phyloP scores from a whole-genome alignment of 2,797 vertebrate species.

The Anguilla pacifica region DNA sequence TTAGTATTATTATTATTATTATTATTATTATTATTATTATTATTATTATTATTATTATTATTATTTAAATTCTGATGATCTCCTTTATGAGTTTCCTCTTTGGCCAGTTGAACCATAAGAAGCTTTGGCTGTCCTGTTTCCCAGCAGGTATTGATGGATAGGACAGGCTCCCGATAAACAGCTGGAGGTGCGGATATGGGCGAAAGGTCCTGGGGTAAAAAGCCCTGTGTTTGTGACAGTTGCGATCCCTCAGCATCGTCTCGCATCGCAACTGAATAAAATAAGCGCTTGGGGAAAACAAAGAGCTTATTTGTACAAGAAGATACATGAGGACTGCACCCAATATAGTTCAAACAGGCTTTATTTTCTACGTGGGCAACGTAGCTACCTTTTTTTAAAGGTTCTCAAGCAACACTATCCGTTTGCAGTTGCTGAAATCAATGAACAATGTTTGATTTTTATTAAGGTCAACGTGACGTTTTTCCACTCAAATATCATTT shows the following conservation, averaged over 20 bases:
- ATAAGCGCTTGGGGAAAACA: neutral
- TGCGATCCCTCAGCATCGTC: neutral
- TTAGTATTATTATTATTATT: neutral
- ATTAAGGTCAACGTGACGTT: neutral
- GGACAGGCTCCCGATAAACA: constrained; percentile 8
- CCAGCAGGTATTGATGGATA: constrained; percentile 1
- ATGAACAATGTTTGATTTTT: neutral
- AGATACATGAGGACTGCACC: neutral
- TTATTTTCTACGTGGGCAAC: neutral
- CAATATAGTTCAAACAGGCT: neutral
- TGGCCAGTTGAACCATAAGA: neutral
- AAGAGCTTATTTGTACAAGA: neutral
- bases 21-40: neutral
- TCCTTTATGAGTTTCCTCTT: neutral
- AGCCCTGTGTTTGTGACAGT: neutral
- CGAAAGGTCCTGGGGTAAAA: constrained; percentile 35
- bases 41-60: neutral
- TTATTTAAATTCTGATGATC: neutral
- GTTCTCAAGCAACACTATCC: neutral
- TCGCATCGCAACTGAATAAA: neutral
- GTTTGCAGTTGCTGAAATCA: neutral
- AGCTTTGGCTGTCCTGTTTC: neutral
- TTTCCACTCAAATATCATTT: neutral
- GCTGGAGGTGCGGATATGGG: constrained; percentile 28
- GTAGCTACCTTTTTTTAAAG: neutral